Evolutionary conservation across 2,888 invertebrate species (phyloP).

Genomic region (Chymomyza procnemis): DNA sequence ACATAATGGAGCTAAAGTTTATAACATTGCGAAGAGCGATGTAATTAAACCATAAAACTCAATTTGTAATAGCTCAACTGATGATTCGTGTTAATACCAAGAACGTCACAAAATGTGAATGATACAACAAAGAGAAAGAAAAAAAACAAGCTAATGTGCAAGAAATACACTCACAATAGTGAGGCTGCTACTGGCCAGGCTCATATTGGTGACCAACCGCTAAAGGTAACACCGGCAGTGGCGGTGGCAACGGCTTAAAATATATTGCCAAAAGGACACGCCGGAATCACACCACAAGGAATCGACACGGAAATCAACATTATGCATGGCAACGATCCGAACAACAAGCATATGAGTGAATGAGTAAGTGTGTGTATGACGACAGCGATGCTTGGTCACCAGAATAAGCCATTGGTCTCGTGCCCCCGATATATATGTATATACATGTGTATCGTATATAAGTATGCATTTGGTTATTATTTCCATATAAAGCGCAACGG

Average conservation of each 20-base stretch:
- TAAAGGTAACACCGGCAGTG: slow-evolving; percentile 6
- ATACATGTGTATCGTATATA: background rate
- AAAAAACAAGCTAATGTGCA: background rate
- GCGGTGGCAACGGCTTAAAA: slow-evolving; percentile 66
- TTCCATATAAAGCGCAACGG: slow-evolving; percentile 55
- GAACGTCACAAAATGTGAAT: background rate
- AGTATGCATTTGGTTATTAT: slow-evolving; percentile 55
- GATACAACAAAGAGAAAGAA: background rate
- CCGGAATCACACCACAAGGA: slow-evolving; percentile 78
- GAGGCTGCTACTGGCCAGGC: background rate
- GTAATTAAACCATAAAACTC: too few relatives aligned
- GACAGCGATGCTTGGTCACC: slow-evolving; percentile 47
- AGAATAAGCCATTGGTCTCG: slow-evolving; percentile 46
- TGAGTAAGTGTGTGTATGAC: slow-evolving; percentile 2
- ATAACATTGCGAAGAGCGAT: too few relatives aligned
- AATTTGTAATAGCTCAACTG: too few relatives aligned
- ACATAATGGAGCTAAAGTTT: too few relatives aligned
- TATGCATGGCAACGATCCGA: slow-evolving; percentile 58
- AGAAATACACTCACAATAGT: background rate
- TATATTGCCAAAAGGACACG: slow-evolving; percentile 68
- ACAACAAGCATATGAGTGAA: slow-evolving; percentile 19
- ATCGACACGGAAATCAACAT: slow-evolving; percentile 75
- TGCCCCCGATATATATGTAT: background rate
- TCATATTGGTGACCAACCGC: slow-evolving; percentile 56
- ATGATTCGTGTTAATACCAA: background rate